These are phyloP conservation scores for Steinernema hermaphroditum DNA, from an alignment of 2,888 invertebrate species.

Conservation along the genomic window DNA sequence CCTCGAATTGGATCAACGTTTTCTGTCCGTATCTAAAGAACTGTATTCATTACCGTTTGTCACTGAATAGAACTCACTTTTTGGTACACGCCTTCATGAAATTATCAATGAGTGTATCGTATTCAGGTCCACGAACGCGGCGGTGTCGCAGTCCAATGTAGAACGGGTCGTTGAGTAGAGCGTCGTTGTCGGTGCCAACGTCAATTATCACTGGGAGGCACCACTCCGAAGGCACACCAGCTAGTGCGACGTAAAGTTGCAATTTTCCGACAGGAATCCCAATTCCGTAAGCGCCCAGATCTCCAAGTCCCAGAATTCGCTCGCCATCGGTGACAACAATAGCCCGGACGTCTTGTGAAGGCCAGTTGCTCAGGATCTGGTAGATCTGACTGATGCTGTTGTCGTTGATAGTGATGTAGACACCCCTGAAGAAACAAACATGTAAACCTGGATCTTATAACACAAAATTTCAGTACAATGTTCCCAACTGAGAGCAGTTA, in stretches of 20 bases:
- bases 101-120: constrained; percentile 92
- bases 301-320: constrained; percentile 93
- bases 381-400: constrained; percentile 81
- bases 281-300: constrained; percentile 86
- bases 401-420: constrained; percentile 93
- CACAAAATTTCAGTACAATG: no score
- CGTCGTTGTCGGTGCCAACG: constrained; percentile 59
- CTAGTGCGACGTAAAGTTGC: constrained; percentile 91
- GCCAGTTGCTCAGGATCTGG: constrained; percentile 90
- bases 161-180: constrained; percentile 84
- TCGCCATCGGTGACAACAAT: constrained; percentile 95
- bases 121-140: constrained; percentile 80
- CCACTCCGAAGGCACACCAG: constrained; percentile 69
- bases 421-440: constrained; percentile 71
- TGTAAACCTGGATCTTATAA: constrained; percentile 28
- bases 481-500: no score
- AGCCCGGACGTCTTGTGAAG: constrained; percentile 69
- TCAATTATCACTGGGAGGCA: not conserved
- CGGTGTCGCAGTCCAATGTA: constrained; percentile 89
- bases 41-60: not conserved
- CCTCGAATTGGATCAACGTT: constrained; percentile 82
- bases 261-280: constrained; percentile 97
- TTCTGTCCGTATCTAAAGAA: constrained; percentile 69
- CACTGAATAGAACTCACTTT: constrained; percentile 32
- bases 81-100: constrained; percentile 79